These are phyloP conservation scores for Drosophila buzzatii DNA, from an alignment of 2,888 invertebrate species.

Conservation along the genomic window DNA sequence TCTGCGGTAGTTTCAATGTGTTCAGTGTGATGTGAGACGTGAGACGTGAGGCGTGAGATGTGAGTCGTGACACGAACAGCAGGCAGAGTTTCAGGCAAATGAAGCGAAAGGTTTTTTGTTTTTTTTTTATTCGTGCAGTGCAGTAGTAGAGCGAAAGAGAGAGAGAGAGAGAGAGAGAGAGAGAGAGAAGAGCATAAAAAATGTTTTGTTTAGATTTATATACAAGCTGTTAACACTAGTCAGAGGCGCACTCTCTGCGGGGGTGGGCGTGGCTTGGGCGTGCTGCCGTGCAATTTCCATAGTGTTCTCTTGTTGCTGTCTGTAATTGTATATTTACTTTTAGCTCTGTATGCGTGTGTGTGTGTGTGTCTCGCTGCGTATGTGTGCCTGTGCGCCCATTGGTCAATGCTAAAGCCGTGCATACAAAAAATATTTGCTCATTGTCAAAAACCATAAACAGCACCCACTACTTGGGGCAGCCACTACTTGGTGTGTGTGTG, in stretches of 20 bases:
- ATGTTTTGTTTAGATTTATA: conserved; percentile 41
- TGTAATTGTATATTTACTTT: conserved; percentile 24
- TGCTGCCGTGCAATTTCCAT: conserved; percentile 61
- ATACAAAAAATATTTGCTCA: conserved; percentile 40
- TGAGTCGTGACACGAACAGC: conserved; percentile 29
- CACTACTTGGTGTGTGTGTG: conserved; percentile 31
- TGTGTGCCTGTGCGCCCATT: conserved; percentile 31
- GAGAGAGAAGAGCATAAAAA: conserved; percentile 50
- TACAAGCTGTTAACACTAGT: conserved; percentile 50
- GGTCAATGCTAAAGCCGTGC: conserved; percentile 59
- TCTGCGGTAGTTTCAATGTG: conserved; percentile 79
- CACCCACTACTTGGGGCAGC: conserved; percentile 58
- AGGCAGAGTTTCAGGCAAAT: conserved; percentile 42
- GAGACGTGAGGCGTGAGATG: conserved; percentile 20
- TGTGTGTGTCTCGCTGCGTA: conserved; percentile 24
- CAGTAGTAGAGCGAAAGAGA: conserved; percentile 16
- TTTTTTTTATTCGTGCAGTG: conserved; percentile 44
- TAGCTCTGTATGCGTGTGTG: conserved; percentile 22
- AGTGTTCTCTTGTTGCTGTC: conserved; percentile 27
- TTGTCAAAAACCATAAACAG: conserved; percentile 56
- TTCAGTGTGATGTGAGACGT: conserved; percentile 23
- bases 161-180: conserved; percentile 38
- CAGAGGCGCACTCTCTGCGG: conserved; percentile 51
- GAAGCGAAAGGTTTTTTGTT: conserved; percentile 30
- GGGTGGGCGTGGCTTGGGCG: conserved; percentile 44